These are phyloP conservation scores for Rhodeus uyekii DNA, from an alignment of 2,797 vertebrate genomes.

Conservation along the genomic window DNA sequence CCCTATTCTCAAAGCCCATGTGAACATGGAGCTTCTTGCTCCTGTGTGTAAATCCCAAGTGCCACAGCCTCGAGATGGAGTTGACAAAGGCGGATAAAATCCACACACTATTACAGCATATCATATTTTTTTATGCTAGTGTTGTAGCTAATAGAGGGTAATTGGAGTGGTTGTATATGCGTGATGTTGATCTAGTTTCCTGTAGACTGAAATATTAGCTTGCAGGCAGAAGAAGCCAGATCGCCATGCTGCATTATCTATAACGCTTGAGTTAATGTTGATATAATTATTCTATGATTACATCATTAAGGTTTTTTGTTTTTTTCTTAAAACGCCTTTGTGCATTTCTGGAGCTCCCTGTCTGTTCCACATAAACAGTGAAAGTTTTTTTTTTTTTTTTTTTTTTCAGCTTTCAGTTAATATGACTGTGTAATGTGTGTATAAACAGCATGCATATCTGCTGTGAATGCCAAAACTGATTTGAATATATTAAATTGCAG, in stretches of 20 bases:
- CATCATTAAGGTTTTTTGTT: background rate
- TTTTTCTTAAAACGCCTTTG: background rate
- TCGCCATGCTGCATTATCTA: slow-evolving; percentile 26
- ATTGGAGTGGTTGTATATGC: slow-evolving; percentile 29
- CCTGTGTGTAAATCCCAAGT: slow-evolving; percentile 38
- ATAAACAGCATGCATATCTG: background rate
- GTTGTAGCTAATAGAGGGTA: slow-evolving; percentile 25
- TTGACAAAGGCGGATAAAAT: slow-evolving; percentile 39
- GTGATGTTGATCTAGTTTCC: slow-evolving; percentile 30
- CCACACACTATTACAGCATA: slow-evolving; percentile 14
- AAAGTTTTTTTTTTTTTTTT: no score
- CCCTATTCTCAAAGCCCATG: slow-evolving; percentile 5
- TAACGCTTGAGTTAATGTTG: slow-evolving; percentile 20
- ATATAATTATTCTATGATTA: slow-evolving; percentile 34
- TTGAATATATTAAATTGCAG: background rate
- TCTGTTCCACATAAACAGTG: background rate
- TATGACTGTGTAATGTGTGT: background rate
- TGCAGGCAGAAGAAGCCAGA: slow-evolving; percentile 16
- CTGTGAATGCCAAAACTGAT: background rate
- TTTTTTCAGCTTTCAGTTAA: background rate
- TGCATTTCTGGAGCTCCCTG: background rate
- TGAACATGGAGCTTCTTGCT: slow-evolving; percentile 11
- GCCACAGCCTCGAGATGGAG: slow-evolving; percentile 10
- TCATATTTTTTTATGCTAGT: slow-evolving; percentile 17
- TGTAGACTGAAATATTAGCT: background rate